Base-by-base conservation (phyloP, 2,797 vertebrate species). In the Crenuchus spilurus region DNA sequence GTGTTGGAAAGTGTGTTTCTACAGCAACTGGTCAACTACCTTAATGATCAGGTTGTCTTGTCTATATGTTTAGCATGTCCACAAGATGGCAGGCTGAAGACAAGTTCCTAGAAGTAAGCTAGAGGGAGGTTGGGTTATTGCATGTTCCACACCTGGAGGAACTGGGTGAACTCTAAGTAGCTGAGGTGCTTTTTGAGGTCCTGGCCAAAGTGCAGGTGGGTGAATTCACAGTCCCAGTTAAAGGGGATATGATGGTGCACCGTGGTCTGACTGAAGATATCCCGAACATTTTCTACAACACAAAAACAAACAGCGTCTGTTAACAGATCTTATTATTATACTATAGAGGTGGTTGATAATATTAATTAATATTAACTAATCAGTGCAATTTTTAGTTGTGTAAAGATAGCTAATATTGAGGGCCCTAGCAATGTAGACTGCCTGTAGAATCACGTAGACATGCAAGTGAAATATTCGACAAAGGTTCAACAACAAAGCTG, bases 191-290 rank as follows among this genome's bases (percentile, higher is more conserved):
- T 99, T 91, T 94, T 97, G 81, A 94, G 92, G 84, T 96, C 94
- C 79, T 97, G 94, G 81, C 97, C 97, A 68, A 99, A 99, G 90
- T 99, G 97, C 70, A 99, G 94, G 72, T 94, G 90, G 91, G 98
- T 96, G 90, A 98, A 98, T 75, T 98, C 97, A 89, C 97, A 97
- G 88, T 98, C 94, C 96, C 96, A 99, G 90, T 96, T 98, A 90
- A 99, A 99, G 84, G 96, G 96, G 88, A 99, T 99, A 88, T 99
- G 97, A 84, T 95, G 96, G 85, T 99, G 96, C 83, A 95, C 94
- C 78, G 93, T 89, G 61, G 95, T 98, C 92, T 99, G 96, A 86
- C 96, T 96, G 92, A 98, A 97, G 91, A 98, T 97, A 89, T 98
- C 97, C 60, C 95, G 95, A 70, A 98, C 93, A 92, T 98, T 96